phyloP scores from a whole-genome alignment of 23 tunicate genomes.

The Oikopleura dioica region DNA sequence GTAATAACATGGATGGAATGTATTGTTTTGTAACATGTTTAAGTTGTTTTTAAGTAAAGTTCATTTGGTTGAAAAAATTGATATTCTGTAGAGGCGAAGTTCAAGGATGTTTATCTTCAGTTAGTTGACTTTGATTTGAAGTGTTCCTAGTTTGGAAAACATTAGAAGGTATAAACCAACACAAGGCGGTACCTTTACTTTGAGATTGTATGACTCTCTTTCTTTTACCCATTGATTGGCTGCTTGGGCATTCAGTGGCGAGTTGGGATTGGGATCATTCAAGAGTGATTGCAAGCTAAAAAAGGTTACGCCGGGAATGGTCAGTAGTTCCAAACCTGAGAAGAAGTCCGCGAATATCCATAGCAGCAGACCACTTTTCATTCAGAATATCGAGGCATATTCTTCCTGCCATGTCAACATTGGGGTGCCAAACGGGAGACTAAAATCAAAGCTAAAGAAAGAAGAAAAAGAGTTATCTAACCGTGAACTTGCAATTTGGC shows the following conservation, averaged over 20 bases:
- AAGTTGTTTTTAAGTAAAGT: no score
- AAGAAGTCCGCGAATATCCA: not conserved
- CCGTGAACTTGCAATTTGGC: not conserved
- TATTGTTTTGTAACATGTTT: no score
- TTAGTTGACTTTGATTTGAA: no score
- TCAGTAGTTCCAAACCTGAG: not conserved
- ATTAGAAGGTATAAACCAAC: no score
- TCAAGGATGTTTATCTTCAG: no score
- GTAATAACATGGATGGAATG: no score
- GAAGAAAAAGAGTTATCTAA: not conserved
- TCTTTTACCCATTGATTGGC: not conserved
- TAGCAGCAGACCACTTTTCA: not conserved
- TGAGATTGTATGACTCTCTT: no score
- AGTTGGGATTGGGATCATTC: not conserved
- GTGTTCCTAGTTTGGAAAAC: no score
- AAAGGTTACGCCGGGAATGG: no score
- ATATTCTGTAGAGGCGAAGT: no score
- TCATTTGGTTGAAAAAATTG: no score
- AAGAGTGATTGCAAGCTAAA: not conserved
- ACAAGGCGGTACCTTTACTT: no score
- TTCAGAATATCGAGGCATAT: not conserved
- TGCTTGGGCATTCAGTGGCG: not conserved
- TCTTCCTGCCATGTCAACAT: not conserved
- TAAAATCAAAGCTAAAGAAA: not conserved
- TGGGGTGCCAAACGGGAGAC: not conserved